Base-by-base conservation (phyloP, 2,888 invertebrate genomes). In the Busseola fusca region DNA sequence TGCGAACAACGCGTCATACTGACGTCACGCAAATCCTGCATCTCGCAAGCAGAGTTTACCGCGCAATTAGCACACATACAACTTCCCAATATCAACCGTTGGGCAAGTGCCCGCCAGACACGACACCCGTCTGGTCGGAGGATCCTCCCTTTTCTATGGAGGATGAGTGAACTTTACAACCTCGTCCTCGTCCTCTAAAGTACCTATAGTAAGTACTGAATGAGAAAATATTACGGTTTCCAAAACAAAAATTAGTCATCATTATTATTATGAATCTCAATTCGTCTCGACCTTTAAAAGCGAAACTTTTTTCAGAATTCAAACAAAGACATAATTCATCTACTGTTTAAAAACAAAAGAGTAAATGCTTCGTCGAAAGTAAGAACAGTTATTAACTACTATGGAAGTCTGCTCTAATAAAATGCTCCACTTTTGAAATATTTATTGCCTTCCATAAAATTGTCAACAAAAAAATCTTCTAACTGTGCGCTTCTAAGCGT, bases 321-420 rank as follows among this genome's bases (percentile, higher is more conserved):
- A 82, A 89, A 90, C 88, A 90, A 89, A 84, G 81, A 75, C 81
- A 85, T 87, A 86, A 86, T 87, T 87, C 88, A 80, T 83, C 87
- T 78, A 87, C 89, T 85, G 89, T 90, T 87, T 84, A 88, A 76
- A 87, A 88, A 90, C 87, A 90, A 89, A 90, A 82, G 83, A 87
- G 80, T 84, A 86, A 88, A 90, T 86, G 87, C 84, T 92, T 87
- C 88, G 89, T 93, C 92, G 93, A 95, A 94, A 94, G 94, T 93
- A 94, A 94, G 81, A 94, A 95, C 95, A 94, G 94, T 93, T 93
- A 93, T 90, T 84, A 89, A 94, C 95, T 95, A 95, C 95, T 84
- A 92, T 89, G 87, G 95, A 91, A 95, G 95, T 93, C 87, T 89
- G 91, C 89, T 91, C 93, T 86, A 89, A 95, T 95, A 94, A 95